Conservation (phyloP, 2,113 vertebrate species). For the Ictalurus punctatus region DNA sequence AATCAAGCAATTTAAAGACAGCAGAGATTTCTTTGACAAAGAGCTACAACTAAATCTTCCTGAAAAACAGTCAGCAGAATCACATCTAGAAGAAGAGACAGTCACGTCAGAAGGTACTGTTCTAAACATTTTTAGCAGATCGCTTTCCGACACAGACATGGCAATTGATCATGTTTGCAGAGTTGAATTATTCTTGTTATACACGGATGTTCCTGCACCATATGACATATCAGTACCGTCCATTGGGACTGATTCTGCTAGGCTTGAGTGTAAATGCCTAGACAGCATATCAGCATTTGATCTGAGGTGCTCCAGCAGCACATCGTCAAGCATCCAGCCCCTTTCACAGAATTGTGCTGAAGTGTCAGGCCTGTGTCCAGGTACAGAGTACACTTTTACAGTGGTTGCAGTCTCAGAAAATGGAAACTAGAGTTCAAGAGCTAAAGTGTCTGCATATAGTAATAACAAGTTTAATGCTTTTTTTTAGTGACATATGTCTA, state of each 20-base stretch:
- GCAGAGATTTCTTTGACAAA: not conserved
- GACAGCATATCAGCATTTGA: slow-evolving; percentile 31
- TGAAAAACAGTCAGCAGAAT: not conserved
- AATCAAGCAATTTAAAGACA: slow-evolving; percentile 4
- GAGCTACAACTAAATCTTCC: not conserved
- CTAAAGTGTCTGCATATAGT: slow-evolving; percentile 44
- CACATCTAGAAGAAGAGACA: not conserved
- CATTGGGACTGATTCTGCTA: slow-evolving; percentile 39
- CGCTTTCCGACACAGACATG: not conserved
- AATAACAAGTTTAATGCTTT: slow-evolving; percentile 3
- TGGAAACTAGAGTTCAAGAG: slow-evolving; percentile 31
- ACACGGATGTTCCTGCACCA: slow-evolving; percentile 50
- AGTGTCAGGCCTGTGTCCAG: slow-evolving; percentile 49
- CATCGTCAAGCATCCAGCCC: not conserved
- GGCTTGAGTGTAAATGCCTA: slow-evolving; percentile 33
- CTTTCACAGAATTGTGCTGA: slow-evolving; percentile 5
- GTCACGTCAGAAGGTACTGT: not conserved
- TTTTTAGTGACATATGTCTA: not conserved
- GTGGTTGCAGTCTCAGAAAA: slow-evolving; percentile 40
- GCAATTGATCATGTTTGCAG: not conserved
- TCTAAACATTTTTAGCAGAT: not conserved
- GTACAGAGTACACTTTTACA: slow-evolving; percentile 54
- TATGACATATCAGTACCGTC: slow-evolving; percentile 33
- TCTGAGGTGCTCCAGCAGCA: slow-evolving; percentile 25
- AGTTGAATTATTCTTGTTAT: not conserved